Evolutionary conservation across 2,113 vertebrate genomes (phyloP), one percentile per base, ranked within the genome.

Genomic region (Hyperoodon ampullatus): DNA sequence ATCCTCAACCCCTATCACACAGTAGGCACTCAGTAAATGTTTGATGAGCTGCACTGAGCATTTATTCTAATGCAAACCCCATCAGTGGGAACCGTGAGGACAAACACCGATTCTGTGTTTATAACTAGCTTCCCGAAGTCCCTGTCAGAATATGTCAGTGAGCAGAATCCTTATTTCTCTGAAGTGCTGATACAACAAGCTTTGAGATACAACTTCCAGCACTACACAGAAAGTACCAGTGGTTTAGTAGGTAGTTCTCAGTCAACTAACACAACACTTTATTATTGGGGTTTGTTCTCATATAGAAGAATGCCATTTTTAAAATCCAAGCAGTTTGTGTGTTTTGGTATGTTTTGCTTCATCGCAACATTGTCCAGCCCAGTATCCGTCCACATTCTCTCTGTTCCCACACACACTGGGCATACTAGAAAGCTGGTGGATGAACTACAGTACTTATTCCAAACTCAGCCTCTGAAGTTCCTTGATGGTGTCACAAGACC

Each of bases 401-500:
- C 24, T 66, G 55, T 15, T 94, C 87, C 70, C 0, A 77, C 10
- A 60, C 35, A 92, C 77, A 72, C 21, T 0, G 18, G 65, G 13
- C 58, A 72, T 3, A 4, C n/a, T 68, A 80, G 88, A 86, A 94
- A 96, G 77, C 5, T 78, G 23, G 80, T 71, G 72, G 6, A 26
- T 60, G 3, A 87, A 72, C 24, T 66, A 35, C 58, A 28, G 26
- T 72, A 78, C 90, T 89, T 95, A 78, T 24, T 94, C 70, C 35
- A 93, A 95, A 97, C 35, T 13, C 93, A 86, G 83, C 71, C 96
- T 71, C 82, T 75, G 7, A 74, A 70, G 14, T 75, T 96, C 72
- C 70, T 94, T 75, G 30, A 78, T 75, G 78, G 5, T 58, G 26
- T 96, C 58, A 35, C 58, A 60, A 58, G 23, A 8, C 65, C 70